Conservation (phyloP, 35 echinoderm and acorn worm species). For the Acanthaster planci region DNA sequence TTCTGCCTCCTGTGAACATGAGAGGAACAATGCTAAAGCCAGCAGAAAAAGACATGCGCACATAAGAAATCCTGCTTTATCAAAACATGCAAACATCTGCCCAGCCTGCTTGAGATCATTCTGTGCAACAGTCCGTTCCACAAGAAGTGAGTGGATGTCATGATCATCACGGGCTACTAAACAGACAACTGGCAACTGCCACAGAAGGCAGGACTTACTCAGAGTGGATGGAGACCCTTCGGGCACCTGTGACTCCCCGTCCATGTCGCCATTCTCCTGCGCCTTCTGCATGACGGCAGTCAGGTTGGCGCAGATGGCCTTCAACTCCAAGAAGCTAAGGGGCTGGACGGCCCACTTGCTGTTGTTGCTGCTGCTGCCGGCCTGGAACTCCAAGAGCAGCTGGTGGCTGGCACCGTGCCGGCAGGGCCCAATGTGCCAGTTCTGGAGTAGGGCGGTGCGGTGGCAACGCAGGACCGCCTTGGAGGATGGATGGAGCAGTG, state of each 20-base stretch:
- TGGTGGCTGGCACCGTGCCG: conserved; percentile 44
- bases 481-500: conserved; percentile 45
- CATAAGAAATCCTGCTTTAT: too few relatives aligned
- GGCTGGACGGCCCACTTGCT: conserved; percentile 57
- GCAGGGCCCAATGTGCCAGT: conserved; percentile 56
- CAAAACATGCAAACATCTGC: too few relatives aligned
- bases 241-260: conserved; percentile 20
- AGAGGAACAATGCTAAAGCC: too few relatives aligned
- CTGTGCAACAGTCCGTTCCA: too few relatives aligned
- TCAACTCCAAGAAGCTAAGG: conserved; percentile 39
- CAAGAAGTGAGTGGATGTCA: too few relatives aligned
- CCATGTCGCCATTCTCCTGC: conserved; percentile 16
- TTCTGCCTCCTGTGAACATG: too few relatives aligned
- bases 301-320: conserved; percentile 56
- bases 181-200: too few relatives aligned
- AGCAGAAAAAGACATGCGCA: too few relatives aligned
- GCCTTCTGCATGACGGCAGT: conserved; percentile 65
- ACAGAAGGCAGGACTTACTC: conserved; percentile 35
- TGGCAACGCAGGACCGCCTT: conserved; percentile 49
- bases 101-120: too few relatives aligned
- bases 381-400: conserved; percentile 56
- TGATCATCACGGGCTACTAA: too few relatives aligned
- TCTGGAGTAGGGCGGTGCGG: conserved; percentile 51
- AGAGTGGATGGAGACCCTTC: conserved; percentile 44
- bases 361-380: too few relatives aligned